Conservation (phyloP, 2,113 vertebrate species). For the Megatriorchis doriae region DNA sequence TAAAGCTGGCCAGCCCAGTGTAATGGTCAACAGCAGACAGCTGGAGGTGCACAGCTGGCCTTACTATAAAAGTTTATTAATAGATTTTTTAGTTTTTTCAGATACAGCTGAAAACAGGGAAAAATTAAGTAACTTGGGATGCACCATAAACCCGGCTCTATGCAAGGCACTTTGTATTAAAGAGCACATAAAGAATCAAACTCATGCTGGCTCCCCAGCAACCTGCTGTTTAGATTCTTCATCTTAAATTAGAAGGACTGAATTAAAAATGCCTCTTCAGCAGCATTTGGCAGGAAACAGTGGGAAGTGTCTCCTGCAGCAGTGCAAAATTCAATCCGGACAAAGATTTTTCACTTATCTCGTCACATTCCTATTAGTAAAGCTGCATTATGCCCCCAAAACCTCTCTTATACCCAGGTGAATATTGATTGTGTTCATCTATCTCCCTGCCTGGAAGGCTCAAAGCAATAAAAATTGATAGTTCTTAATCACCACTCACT, state of each 20-base stretch:
- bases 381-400: background rate
- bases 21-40: background rate
- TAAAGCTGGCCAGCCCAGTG: background rate
- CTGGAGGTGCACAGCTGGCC: constrained; percentile 2
- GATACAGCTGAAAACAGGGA: background rate
- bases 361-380: background rate
- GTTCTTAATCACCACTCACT: background rate
- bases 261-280: background rate
- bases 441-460: background rate
- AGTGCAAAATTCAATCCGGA: background rate
- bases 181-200: background rate
- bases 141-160: background rate
- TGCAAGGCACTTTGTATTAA: background rate
- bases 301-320: background rate
- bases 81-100: background rate
- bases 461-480: background rate
- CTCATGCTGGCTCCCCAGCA: background rate
- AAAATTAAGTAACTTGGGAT: background rate
- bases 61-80: background rate
- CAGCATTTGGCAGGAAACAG: background rate
- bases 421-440: background rate
- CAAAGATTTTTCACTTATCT: background rate
- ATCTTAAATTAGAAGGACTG: background rate
- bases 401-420: background rate
- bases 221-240: background rate